phyloP scores from a whole-genome alignment of 2,797 vertebrate genomes.

The Pseudomugil gertrudae region DNA sequence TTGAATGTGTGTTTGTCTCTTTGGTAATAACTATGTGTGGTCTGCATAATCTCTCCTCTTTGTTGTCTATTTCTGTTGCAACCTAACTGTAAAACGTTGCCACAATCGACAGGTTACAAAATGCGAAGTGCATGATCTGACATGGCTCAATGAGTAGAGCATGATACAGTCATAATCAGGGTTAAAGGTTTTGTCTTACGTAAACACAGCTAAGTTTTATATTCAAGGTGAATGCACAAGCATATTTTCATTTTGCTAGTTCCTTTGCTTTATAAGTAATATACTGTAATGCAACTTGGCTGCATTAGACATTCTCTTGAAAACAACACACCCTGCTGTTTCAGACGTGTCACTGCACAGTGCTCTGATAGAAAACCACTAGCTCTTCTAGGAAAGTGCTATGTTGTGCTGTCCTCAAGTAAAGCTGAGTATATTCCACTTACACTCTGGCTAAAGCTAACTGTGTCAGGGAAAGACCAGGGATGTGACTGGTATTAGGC shows the following conservation, averaged over 20 bases:
- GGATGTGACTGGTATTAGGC: conserved; percentile 81
- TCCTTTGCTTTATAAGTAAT: neutral
- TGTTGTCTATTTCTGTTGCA: conserved; percentile 68
- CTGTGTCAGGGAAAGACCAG: conserved; percentile 64
- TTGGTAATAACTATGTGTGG: conserved; percentile 68
- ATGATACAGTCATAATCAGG: conserved; percentile 26
- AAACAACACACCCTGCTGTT: conserved; percentile 3
- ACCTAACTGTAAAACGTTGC: conserved; percentile 47
- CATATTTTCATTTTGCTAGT: neutral
- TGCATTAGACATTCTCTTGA: neutral
- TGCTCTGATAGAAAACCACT: conserved; percentile 6
- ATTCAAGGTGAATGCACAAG: neutral
- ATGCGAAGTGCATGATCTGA: conserved; percentile 33
- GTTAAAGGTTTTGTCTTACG: conserved; percentile 15
- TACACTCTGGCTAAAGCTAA: conserved; percentile 65
- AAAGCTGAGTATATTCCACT: conserved; percentile 51
- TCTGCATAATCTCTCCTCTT: conserved; percentile 57
- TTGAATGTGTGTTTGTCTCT: conserved; percentile 44
- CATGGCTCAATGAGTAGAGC: conserved; percentile 26
- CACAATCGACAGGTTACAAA: conserved; percentile 58
- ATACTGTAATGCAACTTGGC: neutral
- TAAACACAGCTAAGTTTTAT: neutral
- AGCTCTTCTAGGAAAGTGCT: conserved; percentile 18
- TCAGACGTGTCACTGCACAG: conserved; percentile 8
- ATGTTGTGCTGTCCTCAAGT: conserved; percentile 31